Evolutionary conservation across 2,113 vertebrate species (phyloP).

Genomic region (Esox niger): DNA sequence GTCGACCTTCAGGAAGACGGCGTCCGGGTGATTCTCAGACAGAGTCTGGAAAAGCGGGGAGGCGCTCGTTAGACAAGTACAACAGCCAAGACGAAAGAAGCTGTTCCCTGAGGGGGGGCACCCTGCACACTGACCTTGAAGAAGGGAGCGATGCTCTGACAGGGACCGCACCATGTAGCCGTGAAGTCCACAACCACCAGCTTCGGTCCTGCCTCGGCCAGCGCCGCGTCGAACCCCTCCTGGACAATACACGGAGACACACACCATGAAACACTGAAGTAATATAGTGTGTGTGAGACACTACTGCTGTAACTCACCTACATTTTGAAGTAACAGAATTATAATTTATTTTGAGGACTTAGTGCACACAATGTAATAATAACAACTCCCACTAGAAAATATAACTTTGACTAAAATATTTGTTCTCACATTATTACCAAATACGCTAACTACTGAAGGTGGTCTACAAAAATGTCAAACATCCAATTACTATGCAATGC

Average conservation of each 20-base stretch:
- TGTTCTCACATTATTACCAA: too few relatives aligned
- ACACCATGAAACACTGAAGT: background rate
- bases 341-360: too few relatives aligned
- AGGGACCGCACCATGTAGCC: slow-evolving; percentile 84
- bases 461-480: too few relatives aligned
- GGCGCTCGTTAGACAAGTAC: background rate
- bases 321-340: too few relatives aligned
- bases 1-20: slow-evolving; percentile 77
- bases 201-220: slow-evolving; percentile 64
- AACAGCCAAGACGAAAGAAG: background rate
- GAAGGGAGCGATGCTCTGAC: slow-evolving; percentile 80
- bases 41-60: background rate
- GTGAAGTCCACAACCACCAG: slow-evolving; percentile 85
- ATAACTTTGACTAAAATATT: too few relatives aligned
- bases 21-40: slow-evolving; percentile 45
- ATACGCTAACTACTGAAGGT: too few relatives aligned
- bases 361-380: too few relatives aligned
- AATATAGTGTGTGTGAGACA: background rate
- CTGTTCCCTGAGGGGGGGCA: background rate
- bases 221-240: slow-evolving; percentile 66
- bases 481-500: too few relatives aligned
- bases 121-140: slow-evolving; percentile 69
- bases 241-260: slow-evolving; percentile 27
- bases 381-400: too few relatives aligned
- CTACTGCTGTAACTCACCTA: too few relatives aligned